Base-by-base conservation (phyloP, 1,140 invertebrate species). In the Diplogasteroides magnus region DNA sequence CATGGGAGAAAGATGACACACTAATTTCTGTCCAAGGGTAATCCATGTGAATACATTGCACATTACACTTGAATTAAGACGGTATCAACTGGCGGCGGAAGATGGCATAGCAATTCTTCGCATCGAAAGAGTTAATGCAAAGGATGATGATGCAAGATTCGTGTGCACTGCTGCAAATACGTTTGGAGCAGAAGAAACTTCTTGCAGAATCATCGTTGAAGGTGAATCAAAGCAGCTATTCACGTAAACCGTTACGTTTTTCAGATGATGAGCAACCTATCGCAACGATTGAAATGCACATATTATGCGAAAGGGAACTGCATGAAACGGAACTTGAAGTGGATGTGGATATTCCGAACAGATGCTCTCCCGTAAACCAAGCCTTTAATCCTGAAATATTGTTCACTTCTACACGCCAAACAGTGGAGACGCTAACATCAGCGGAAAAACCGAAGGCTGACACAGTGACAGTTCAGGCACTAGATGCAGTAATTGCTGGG, bases 41-140 rank as follows among this genome's bases (percentile, higher is more conserved):
- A 3, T 6, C 37, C 19, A 11, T 48, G 6, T 48, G 37, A 48
- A 61, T n/a, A 26, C n/a, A 61, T 29, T 37, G 23, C 6, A 31
- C 25, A 23, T 69, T 68, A 73, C n/a, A n/a, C n/a, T n/a, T n/a
- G n/a, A n/a, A n/a, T n/a, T 67, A 31, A 74, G 73, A 59, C 67
- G 64, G 14, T 67, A 72, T n/a, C 32, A 74, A 64, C 32, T 74
- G 14, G 59, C 65, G 3, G 63, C 48, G 1, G 73, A 74, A 60
- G 73, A 74, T 57, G 73, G 73, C 32, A 64, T 73, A 6, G 72
- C 73, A 28, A 64, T 74, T 68, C 31, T 72, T 26, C 32, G 64
- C 56, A 69, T 74, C n/a, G 32, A 31, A 13, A 61, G 64, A 2
- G 37, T 66, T 31, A 61, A 64, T 0, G n/a, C 57, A 59, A 28